Evolutionary conservation across 1,140 invertebrate genomes (phyloP), one percentile per base, ranked within the genome.

Genomic region (Acromyrmex charruanus): DNA sequence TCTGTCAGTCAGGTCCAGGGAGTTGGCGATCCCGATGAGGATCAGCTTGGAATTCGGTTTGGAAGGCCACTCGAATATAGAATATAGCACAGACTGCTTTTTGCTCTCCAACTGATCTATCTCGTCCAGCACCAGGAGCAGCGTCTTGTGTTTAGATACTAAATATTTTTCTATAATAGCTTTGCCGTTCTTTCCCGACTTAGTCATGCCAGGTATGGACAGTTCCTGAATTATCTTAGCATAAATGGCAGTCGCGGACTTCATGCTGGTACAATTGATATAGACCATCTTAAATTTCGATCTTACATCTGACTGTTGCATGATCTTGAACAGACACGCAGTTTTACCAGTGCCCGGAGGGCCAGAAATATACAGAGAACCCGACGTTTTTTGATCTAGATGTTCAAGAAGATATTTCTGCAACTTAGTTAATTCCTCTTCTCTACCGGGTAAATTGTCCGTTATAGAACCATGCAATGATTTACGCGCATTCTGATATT

Each of bases 281-380:
- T 97, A 98, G 21, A 98, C 96, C 86, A 96, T 95, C 89, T 96
- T 96, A 58, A 97, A 96, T n/a, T 96, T 95, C 80, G 95, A 93
- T 75, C 95, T 95, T 53, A 97, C 95, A 93, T 97, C 94, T 59
- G 96, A 92, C 39, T 96, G 94, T 10, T 97, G 94, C 69, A 99
- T 94, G 25, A 99, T 96, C 68, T 97, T 96, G 5, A 97, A 97
- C 21, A 99, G 95, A 88, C 97, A 97, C 1, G 98, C 98, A 0
- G 99, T 99, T 96, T 99, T 99, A 2, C 99, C 99, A 21, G 99
- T 99, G 16, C 99, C 99, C 3, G 99, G 99, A 44, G 98, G 98
- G 12, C 99, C 99, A 71, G 98, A 99, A 49, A 99, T 97, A 94
- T 99, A 99, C 16, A 99, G 92, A 49, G 98, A 98, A 14, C 97